Conservation (phyloP, 1,140 invertebrate genomes). For the Meloidogyne hapla region DNA sequence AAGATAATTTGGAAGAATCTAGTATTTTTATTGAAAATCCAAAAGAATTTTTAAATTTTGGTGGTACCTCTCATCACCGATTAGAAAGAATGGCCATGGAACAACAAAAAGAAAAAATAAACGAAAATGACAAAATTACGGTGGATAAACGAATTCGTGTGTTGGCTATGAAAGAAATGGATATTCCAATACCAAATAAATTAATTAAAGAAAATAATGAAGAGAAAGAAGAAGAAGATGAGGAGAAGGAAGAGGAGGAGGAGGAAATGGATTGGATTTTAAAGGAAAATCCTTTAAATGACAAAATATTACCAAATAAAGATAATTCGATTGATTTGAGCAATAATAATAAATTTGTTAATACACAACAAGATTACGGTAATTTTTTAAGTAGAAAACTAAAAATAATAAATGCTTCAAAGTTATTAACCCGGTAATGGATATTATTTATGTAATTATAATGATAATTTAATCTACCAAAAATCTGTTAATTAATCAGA, state of each 20-base stretch:
- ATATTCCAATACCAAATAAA: background rate
- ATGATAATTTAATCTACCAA: no score
- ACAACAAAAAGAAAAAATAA: slow-evolving; percentile 3
- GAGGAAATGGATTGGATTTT: background rate
- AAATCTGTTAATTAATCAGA: no score
- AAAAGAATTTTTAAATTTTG: background rate
- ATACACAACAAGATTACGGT: background rate
- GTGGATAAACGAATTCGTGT: slow-evolving; percentile 48
- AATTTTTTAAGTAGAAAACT: no score
- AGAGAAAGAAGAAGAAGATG: background rate
- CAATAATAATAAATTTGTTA: background rate
- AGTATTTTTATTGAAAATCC: background rate
- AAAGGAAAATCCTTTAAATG: background rate
- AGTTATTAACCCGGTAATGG: no score
- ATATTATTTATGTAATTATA: no score
- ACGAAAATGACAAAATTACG: slow-evolving; percentile 35
- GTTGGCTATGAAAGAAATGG: slow-evolving; percentile 25
- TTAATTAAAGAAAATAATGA: no score
- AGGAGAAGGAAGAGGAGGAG: background rate
- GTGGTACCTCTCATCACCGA: background rate
- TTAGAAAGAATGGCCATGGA: slow-evolving; percentile 22
- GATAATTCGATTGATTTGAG: no score
- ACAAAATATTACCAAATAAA: no score
- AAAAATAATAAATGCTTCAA: no score
- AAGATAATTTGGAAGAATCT: background rate